Conservation (phyloP, 1,140 invertebrate species). For the Heliconius hermathena region DNA sequence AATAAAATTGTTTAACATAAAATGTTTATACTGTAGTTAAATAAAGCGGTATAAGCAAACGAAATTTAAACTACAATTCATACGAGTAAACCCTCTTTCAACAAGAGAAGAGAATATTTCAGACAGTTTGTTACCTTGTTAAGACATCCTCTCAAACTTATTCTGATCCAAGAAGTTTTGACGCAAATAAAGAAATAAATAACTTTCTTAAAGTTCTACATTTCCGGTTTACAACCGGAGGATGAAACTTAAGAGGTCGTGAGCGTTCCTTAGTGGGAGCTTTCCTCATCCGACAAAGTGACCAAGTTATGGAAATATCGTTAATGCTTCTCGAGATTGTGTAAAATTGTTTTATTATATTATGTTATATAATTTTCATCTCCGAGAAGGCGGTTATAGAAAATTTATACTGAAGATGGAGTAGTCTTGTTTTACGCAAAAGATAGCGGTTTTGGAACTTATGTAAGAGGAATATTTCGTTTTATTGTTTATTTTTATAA, state of each 20-base stretch:
- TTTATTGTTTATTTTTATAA: too few species aligned
- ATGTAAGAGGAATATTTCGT: too few species aligned
- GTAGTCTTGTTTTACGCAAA: too few species aligned
- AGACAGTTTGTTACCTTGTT: not conserved
- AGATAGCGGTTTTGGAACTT: too few species aligned
- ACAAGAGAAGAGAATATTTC: not conserved
- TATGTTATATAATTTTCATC: not conserved
- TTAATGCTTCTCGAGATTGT: not conserved
- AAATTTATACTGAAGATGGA: too few species aligned
- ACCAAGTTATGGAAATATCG: not conserved
- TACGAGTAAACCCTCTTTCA: not conserved
- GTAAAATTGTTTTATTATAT: not conserved
- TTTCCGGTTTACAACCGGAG: not conserved
- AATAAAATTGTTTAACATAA: not conserved
- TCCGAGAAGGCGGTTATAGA: not conserved
- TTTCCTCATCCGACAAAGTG: too few species aligned
- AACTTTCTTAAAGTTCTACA: conserved; percentile 26
- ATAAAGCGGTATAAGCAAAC: too few species aligned
- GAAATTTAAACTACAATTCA: not conserved
- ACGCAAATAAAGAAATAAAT: conserved; percentile 23
- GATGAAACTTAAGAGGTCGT: not conserved
- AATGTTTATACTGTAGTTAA: too few species aligned
- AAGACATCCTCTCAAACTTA: not conserved
- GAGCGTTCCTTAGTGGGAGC: too few species aligned
- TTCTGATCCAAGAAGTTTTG: conserved; percentile 15